Evolutionary conservation across 2,888 invertebrate species (phyloP).

Genomic region (Blastobasis lacticolella): DNA sequence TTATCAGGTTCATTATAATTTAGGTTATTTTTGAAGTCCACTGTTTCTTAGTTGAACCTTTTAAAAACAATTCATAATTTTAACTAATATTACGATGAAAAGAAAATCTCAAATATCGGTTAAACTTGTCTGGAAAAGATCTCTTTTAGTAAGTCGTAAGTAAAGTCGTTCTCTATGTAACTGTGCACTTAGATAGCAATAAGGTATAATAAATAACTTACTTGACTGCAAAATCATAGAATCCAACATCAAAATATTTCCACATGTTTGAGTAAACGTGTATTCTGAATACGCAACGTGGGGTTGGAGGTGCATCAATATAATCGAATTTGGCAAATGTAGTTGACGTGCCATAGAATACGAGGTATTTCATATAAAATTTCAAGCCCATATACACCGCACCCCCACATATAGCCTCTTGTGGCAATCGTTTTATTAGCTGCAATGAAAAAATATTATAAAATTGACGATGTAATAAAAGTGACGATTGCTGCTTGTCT

Average conservation of each 20-base stretch:
- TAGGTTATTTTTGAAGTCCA: too few relatives aligned
- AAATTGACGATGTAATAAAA: too few relatives aligned
- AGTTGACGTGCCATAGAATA: constrained; percentile 88
- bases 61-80: too few relatives aligned
- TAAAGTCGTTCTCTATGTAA: too few relatives aligned
- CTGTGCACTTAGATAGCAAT: too few relatives aligned
- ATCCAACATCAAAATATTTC: constrained; percentile 95
- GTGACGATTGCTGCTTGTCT: too few relatives aligned
- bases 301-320: constrained; percentile 83
- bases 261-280: constrained; percentile 97
- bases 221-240: constrained; percentile 91
- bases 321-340: constrained; percentile 79
- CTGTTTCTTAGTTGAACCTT: too few relatives aligned
- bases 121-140: too few relatives aligned
- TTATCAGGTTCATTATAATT: too few relatives aligned
- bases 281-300: constrained; percentile 91
- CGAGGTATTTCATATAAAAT: constrained; percentile 93
- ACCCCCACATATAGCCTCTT: constrained; percentile 87
- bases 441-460: constrained; percentile 31
- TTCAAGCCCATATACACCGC: constrained; percentile 93
- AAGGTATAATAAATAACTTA: constrained; percentile 47
- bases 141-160: too few relatives aligned
- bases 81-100: too few relatives aligned
- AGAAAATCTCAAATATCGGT: too few relatives aligned
- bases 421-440: constrained; percentile 75